A percentile compares a stretch with the other conserved stretches of the same genome.
Conservation (phyloP, 1,140 invertebrate species). For the Calephelis nemesis region DNA sequence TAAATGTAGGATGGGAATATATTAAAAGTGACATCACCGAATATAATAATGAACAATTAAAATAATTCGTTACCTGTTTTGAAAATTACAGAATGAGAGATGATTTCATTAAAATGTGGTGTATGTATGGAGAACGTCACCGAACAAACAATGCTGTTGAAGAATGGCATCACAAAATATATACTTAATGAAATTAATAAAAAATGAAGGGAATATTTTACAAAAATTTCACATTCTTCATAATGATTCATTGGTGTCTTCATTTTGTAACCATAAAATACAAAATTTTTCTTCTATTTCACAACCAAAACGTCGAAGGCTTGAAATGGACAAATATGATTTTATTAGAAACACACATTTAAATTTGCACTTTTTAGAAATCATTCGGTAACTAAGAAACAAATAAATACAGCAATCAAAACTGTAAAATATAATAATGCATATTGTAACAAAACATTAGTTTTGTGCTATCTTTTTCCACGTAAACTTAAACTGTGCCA, state of each 20-base stretch:
- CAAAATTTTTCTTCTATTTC: conserved; percentile 15
- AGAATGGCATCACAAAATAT: conserved; percentile 22
- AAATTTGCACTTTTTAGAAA: conserved; percentile 19
- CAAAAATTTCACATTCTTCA: not conserved
- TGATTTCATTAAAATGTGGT: conserved; percentile 21
- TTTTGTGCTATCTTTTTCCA: too few species aligned
- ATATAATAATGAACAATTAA: too few species aligned
- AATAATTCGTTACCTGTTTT: too few species aligned
- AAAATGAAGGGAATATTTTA: conserved; percentile 10
- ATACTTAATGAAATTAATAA: conserved; percentile 22
- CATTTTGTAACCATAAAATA: conserved; percentile 16
- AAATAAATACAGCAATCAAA: too few species aligned
- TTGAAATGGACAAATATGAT: not conserved
- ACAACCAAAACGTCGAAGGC: conserved; percentile 15
- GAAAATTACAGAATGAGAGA: too few species aligned
- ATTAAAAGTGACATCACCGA: too few species aligned
- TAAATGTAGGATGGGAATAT: too few species aligned
- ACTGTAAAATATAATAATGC: too few species aligned
- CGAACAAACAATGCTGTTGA: conserved; percentile 21
- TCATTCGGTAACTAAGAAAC: not conserved
- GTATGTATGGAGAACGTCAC: not conserved
- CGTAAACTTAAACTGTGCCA: too few species aligned
- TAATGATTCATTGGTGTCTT: conserved; percentile 16
- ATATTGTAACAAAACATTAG: too few species aligned
- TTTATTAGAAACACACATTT: conserved; percentile 14